Percentiles rank a stretch among this genome's conserved stretches.
phyloP scores from a whole-genome alignment of 2,113 vertebrate species.

The Columbina picui region DNA sequence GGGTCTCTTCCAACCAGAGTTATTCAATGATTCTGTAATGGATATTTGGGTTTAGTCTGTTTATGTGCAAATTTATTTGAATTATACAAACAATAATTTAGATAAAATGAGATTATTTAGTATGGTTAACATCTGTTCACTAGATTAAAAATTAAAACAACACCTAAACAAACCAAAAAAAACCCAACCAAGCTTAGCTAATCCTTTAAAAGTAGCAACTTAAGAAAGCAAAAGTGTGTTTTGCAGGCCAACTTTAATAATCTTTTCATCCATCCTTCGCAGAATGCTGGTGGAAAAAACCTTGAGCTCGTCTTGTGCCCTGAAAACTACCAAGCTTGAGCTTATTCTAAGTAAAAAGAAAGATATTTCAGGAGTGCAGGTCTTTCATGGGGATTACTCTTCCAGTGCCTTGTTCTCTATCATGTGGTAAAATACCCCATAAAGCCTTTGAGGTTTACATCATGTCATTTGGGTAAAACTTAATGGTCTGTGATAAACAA shows the following conservation, averaged over 20 bases:
- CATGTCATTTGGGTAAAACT: not conserved
- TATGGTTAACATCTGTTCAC: not conserved
- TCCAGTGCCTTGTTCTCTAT: not conserved
- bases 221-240: not conserved
- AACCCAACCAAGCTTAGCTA: not conserved
- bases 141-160: not conserved
- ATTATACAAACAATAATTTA: not conserved
- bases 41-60: not conserved
- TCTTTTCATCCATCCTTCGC: not conserved
- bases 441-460: not conserved
- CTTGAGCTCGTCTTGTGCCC: not conserved
- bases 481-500: not conserved
- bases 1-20: not conserved
- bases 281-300: not conserved
- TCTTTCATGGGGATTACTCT: not conserved
- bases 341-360: not conserved
- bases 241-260: not conserved
- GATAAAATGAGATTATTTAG: not conserved
- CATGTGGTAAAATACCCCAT: not conserved
- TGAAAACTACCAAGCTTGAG: not conserved
- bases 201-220: not conserved
- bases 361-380: not conserved
- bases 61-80: not conserved
- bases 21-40: not conserved
- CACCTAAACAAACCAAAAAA: not conserved